Conservation (phyloP, 2,888 invertebrate genomes). For the Notodonta ziczac region DNA sequence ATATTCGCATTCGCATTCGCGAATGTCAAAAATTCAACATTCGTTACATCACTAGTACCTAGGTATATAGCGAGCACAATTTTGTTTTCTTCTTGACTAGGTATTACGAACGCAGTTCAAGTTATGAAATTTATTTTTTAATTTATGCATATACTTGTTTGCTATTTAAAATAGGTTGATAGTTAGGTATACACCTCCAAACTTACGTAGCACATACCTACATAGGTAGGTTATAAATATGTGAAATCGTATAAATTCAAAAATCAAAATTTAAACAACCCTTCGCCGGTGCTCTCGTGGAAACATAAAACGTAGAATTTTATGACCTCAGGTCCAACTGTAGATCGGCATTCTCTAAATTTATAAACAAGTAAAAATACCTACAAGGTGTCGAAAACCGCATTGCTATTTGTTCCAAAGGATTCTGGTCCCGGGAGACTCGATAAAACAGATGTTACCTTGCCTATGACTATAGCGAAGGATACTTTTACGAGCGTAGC, state of each 20-base stretch:
- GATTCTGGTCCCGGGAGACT: constrained; percentile 24
- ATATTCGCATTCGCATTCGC: no score
- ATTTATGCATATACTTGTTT: no score
- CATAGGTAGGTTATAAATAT: no score
- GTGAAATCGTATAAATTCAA: constrained; percentile 2
- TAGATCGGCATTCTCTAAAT: neutral
- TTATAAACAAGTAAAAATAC: constrained; percentile 23
- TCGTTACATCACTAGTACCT: no score
- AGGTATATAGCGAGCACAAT: no score
- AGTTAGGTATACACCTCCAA: no score
- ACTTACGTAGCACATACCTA: no score
- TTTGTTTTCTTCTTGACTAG: no score
- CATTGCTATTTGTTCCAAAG: constrained; percentile 21
- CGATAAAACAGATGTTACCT: constrained; percentile 40
- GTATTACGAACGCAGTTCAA: no score
- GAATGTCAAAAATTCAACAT: no score
- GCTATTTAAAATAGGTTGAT: no score
- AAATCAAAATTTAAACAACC: neutral
- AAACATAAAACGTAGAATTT: constrained; percentile 5
- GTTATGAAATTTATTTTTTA: no score
- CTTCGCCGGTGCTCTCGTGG: neutral
- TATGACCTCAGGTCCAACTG: neutral
- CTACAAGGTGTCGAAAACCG: constrained; percentile 31
- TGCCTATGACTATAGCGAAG: constrained; percentile 34
- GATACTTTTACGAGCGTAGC: constrained; percentile 32